Evolutionary conservation across 92 coral and sea anemone species (phyloP).

Genomic region (Zoanthus gigantus): DNA sequence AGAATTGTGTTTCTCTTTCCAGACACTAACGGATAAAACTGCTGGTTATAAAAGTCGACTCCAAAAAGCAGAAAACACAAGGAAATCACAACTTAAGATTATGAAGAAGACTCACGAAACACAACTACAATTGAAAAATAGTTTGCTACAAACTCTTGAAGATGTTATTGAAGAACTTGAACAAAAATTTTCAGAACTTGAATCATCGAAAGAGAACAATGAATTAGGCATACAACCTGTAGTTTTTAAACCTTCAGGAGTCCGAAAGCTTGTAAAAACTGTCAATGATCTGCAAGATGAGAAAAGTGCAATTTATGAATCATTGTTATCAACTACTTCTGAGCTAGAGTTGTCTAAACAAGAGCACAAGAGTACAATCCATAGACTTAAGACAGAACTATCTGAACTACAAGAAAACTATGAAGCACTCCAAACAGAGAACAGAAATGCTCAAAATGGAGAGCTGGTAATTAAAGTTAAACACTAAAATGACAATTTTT

Average conservation of each 20-base stretch:
- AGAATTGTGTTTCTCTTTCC: slow-evolving; percentile 1
- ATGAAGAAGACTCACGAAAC: slow-evolving; percentile 95
- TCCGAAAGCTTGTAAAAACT: slow-evolving; percentile 83
- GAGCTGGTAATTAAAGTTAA: slow-evolving; percentile 52
- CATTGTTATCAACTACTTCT: slow-evolving; percentile 88
- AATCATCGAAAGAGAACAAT: slow-evolving; percentile 68
- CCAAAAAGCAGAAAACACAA: slow-evolving; percentile 88
- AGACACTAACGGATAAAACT: slow-evolving; percentile 92
- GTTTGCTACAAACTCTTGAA: slow-evolving; percentile 83
- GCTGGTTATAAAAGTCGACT: slow-evolving; percentile 80
- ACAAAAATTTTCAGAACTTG: slow-evolving; percentile 76
- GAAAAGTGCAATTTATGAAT: slow-evolving; percentile 84
- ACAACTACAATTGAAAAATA: slow-evolving; percentile 85
- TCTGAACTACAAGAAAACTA: slow-evolving; percentile 76
- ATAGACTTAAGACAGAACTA: slow-evolving; percentile 63
- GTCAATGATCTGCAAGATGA: slow-evolving; percentile 83
- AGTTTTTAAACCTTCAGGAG: slow-evolving; percentile 75
- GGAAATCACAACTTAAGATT: slow-evolving; percentile 93
- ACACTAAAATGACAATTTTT: background rate
- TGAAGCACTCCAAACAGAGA: slow-evolving; percentile 76
- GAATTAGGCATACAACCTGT: slow-evolving; percentile 40
- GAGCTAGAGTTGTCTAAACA: slow-evolving; percentile 85
- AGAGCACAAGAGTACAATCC: slow-evolving; percentile 71
- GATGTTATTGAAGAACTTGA: slow-evolving; percentile 92
- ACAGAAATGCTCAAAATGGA: slow-evolving; percentile 68